These are phyloP conservation scores for Dipodomys merriami DNA, from an alignment of 2,113 vertebrate genomes.

Conservation along the genomic window DNA sequence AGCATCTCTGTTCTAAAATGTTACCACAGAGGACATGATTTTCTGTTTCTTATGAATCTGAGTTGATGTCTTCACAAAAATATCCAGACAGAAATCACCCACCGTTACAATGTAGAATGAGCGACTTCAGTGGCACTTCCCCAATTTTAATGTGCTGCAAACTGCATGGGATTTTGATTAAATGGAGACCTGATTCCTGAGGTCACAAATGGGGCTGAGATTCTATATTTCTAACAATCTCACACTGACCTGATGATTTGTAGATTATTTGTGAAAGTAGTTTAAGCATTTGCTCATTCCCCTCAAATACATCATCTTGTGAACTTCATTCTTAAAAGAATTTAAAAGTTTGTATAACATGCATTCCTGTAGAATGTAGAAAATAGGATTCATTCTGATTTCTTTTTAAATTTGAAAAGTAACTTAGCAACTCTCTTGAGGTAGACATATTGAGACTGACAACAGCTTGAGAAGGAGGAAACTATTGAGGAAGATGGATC, in stretches of 20 bases:
- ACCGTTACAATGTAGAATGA: not conserved
- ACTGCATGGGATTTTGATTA: not conserved
- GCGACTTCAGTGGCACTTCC: not conserved
- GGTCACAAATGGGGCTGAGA: not conserved
- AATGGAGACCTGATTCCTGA: not conserved
- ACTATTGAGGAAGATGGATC: not conserved
- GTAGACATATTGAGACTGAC: not conserved
- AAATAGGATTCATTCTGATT: not conserved
- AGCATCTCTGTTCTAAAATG: not conserved
- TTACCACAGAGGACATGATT: conserved; percentile 34
- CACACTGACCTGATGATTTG: not conserved
- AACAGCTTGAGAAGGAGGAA: not conserved
- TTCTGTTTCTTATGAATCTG: not conserved
- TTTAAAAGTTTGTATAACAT: conserved; percentile 16
- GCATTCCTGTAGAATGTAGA: not conserved
- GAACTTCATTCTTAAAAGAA: conserved; percentile 13
- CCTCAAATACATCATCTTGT: not conserved
- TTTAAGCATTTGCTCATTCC: not conserved
- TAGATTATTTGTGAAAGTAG: not conserved
- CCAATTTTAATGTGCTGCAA: not conserved
- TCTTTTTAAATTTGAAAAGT: not conserved
- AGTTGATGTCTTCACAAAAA: not conserved
- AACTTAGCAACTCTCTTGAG: not conserved
- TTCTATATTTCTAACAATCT: not conserved
- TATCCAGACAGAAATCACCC: not conserved